A percentile compares a stretch with the other conserved stretches of the same genome.
Conservation (phyloP, 2,888 invertebrate species). For the Pristionchus maxplancki region DNA sequence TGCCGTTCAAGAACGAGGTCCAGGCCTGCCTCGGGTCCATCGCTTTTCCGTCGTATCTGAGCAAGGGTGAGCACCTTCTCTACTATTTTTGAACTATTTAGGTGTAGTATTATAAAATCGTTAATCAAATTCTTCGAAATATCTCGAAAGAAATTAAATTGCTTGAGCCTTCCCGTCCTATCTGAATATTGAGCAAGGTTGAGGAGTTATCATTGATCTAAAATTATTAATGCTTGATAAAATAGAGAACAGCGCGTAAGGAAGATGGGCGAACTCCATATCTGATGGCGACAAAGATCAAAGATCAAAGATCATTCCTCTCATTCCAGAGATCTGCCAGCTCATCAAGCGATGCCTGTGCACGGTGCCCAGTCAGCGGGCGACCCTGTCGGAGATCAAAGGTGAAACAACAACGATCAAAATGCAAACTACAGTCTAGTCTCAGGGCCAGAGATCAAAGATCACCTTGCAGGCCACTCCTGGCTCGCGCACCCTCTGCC, state of each 20-base stretch:
- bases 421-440: slow-evolving; percentile 1
- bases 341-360: slow-evolving; percentile 65
- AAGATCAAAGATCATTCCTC: neutral
- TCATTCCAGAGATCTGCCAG: slow-evolving; percentile 58
- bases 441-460: slow-evolving; percentile 55
- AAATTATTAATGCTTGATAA: no score
- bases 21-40: slow-evolving; percentile 73
- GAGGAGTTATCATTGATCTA: no score
- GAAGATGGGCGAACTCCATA: no score
- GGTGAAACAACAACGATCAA: slow-evolving; percentile 27
- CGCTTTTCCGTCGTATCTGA: slow-evolving; percentile 66
- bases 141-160: no score
- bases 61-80: slow-evolving; percentile 57
- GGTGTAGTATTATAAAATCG: no score
- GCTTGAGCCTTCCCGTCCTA: no score
- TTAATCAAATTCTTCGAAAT: no score
- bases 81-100: no score
- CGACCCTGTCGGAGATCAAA: slow-evolving; percentile 52
- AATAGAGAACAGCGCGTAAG: neutral
- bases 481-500: slow-evolving; percentile 59
- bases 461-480: slow-evolving; percentile 53
- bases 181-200: no score
- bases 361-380: slow-evolving; percentile 60
- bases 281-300: no score
- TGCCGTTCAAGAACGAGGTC: slow-evolving; percentile 73